Evolutionary conservation across 92 coral and sea anemone species (phyloP).

Genomic region (Epizoanthus rinbou): DNA sequence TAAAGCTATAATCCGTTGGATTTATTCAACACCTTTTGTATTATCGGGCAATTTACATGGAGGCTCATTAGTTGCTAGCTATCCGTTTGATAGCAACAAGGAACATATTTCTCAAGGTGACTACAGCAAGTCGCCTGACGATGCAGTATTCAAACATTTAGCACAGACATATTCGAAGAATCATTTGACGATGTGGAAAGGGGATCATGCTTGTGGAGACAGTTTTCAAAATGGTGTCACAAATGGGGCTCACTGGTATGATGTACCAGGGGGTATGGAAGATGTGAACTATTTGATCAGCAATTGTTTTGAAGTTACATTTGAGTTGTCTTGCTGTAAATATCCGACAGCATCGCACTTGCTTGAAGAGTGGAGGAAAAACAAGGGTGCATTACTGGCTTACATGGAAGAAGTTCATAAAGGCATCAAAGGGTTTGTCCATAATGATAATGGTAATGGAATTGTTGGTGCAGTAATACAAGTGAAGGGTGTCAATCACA

Average conservation of each 20-base stretch:
- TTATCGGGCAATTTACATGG: constrained; percentile 98
- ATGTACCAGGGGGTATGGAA: constrained; percentile 98
- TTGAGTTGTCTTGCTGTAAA: constrained; percentile 93
- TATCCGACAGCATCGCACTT: constrained; percentile 71
- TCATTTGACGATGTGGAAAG: constrained; percentile 85
- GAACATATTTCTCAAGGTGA: constrained; percentile 27
- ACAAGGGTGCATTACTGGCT: constrained; percentile 74
- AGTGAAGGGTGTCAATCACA: constrained; percentile 73
- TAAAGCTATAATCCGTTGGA: constrained; percentile 81
- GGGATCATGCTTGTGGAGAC: constrained; percentile 49
- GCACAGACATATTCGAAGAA: constrained; percentile 83
- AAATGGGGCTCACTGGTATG: constrained; percentile 96
- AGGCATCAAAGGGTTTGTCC: constrained; percentile 90
- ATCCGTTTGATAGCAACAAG: constrained; percentile 92
- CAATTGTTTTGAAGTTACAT: constrained; percentile 94
- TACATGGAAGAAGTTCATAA: constrained; percentile 89
- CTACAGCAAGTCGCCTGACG: constrained; percentile 88
- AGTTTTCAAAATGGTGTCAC: constrained; percentile 81
- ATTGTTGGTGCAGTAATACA: constrained; percentile 74
- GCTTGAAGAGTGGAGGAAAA: constrained; percentile 82
- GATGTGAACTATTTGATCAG: constrained; percentile 95
- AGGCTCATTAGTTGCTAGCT: constrained; percentile 97
- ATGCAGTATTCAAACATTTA: constrained; percentile 75
- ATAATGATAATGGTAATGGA: constrained; percentile 60
- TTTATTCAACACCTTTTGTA: constrained; percentile 73